A percentile compares a stretch with the other conserved stretches of the same genome.
Conservation (phyloP, 2,888 invertebrate species). For the Dasysyrphus albostriatus region DNA sequence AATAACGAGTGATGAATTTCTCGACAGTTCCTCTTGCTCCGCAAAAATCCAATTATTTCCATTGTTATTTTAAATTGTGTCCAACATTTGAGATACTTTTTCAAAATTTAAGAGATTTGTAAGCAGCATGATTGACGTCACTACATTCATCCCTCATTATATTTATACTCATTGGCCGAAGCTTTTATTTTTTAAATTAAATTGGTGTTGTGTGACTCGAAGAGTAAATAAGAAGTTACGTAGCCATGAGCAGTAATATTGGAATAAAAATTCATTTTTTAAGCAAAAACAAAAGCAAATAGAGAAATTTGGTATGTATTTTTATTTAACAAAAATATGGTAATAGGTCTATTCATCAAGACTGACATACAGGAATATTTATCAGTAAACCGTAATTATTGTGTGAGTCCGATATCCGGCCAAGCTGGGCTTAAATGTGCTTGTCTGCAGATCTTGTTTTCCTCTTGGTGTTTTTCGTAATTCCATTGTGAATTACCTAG, state of each 20-base stretch:
- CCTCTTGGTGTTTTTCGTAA: no score
- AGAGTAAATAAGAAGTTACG: constrained; percentile 10
- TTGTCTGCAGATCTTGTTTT: no score
- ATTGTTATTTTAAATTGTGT: neutral
- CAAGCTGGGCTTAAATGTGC: no score
- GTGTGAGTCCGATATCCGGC: no score
- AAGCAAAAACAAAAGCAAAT: constrained; percentile 1
- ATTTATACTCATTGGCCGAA: constrained; percentile 4
- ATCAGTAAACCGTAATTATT: no score
- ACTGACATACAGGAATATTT: no score
- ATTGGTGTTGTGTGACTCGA: constrained; percentile 22
- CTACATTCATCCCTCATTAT: constrained; percentile 4
- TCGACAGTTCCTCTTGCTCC: neutral
- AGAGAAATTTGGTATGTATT: neutral
- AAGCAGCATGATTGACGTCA: constrained; percentile 8
- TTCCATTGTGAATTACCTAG: no score
- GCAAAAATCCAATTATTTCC: neutral
- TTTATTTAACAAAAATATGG: neutral
- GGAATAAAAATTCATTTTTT: constrained; percentile 37
- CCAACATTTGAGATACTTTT: constrained; percentile 3
- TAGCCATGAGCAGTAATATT: constrained; percentile 21
- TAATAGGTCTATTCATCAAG: no score
- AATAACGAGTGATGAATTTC: neutral
- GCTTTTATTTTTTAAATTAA: constrained; percentile 12
- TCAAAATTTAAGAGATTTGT: neutral